A percentile compares a stretch with the other conserved stretches of the same genome.
Evolutionary conservation across 2,113 vertebrate species (phyloP).

Genomic region (Esox niger): DNA sequence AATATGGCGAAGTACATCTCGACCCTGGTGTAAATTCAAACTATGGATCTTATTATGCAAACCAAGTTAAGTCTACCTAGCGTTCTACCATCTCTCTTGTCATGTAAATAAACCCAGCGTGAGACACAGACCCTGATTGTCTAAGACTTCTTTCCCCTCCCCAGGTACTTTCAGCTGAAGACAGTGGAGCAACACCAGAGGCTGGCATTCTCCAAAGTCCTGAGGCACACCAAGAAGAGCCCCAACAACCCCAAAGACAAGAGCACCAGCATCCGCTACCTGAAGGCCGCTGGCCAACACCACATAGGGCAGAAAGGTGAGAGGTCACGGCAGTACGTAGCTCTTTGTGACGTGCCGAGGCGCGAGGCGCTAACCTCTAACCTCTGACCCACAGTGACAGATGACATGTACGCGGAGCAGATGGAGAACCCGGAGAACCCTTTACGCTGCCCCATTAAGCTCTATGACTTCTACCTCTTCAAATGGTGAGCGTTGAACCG

Average conservation of each 20-base stretch:
- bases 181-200: conserved; percentile 98
- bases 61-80: too few relatives aligned
- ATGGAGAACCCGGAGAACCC: conserved; percentile 97
- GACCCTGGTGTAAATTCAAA: too few relatives aligned
- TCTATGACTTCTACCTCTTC: conserved; percentile 99
- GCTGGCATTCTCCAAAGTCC: conserved; percentile 96
- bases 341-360: not conserved
- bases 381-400: conserved; percentile 80
- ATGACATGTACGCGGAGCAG: conserved; percentile 99
- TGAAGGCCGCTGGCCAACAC: conserved; percentile 87
- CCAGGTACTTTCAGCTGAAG: conserved; percentile 93
- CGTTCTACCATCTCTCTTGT: too few relatives aligned
- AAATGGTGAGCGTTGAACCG: conserved; percentile 86
- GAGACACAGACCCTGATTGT: not conserved
- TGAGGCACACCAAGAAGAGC: conserved; percentile 97
- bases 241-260: conserved; percentile 98
- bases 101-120: not conserved
- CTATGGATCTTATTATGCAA: not conserved
- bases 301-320: conserved; percentile 95
- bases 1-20: too few relatives aligned
- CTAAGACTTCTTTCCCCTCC: not conserved
- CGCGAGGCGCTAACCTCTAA: conserved; percentile 4
- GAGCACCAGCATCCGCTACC: conserved; percentile 96
- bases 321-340: not conserved
- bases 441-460: conserved; percentile 96